Percentiles rank a stretch among this genome's conserved stretches.
phyloP scores from a whole-genome alignment of 2,113 vertebrate genomes.

The Sprattus sprattus region DNA sequence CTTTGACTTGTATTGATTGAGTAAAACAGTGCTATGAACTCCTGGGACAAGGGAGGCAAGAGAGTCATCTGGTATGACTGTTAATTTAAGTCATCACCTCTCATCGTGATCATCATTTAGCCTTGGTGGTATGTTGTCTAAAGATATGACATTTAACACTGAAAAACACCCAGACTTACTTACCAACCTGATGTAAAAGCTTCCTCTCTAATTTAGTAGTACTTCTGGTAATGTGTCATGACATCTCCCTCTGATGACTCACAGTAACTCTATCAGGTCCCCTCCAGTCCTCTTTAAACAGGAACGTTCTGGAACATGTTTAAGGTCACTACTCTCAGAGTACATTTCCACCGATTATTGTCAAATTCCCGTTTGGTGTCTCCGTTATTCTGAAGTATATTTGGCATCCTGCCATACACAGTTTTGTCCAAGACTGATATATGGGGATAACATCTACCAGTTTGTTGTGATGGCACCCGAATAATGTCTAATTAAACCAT shows the following conservation, averaged over 20 bases:
- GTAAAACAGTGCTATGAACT: background rate
- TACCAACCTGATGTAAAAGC: background rate
- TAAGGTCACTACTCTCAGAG: background rate
- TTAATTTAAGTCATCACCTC: background rate
- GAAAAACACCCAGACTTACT: background rate
- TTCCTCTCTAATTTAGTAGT: background rate
- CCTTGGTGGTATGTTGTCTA: background rate
- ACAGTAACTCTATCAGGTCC: background rate
- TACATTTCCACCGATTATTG: background rate
- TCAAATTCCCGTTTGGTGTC: background rate
- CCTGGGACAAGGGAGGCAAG: background rate
- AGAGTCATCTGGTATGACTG: no score
- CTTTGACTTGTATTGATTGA: background rate
- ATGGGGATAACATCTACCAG: background rate
- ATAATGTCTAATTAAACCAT: background rate
- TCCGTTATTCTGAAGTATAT: background rate
- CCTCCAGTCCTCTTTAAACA: background rate
- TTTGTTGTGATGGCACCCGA: background rate
- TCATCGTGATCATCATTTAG: background rate
- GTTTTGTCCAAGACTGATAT: background rate
- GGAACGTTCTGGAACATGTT: background rate
- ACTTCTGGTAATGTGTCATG: background rate
- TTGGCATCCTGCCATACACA: background rate
- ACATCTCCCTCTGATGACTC: background rate
- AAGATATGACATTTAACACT: background rate